These are phyloP conservation scores for Telmatochromis brichardi DNA, from an alignment of 2,113 vertebrate genomes.

Conservation along the genomic window DNA sequence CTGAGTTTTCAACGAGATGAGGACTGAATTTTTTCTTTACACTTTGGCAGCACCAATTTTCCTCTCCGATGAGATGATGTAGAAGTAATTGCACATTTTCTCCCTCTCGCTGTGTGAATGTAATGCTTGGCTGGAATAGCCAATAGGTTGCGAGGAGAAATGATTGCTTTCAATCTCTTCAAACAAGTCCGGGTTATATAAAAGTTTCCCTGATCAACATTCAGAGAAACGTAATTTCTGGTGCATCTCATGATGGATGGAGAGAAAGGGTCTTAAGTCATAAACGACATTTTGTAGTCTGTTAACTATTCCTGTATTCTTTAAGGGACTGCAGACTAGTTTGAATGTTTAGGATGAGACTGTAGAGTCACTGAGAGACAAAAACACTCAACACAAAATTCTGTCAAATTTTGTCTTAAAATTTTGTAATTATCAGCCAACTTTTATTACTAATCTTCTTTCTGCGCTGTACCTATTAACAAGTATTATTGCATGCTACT, in stretches of 20 bases:
- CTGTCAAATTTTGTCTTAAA: fast-evolving
- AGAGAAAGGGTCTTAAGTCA: neutral
- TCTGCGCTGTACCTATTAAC: neutral
- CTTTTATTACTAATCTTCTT: neutral
- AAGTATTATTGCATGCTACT: neutral
- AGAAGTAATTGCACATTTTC: slow-evolving; percentile 32
- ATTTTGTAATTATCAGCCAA: fast-evolving
- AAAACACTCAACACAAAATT: neutral
- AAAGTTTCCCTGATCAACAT: neutral
- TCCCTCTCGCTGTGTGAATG: neutral
- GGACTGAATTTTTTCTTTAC: neutral
- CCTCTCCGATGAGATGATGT: slow-evolving; percentile 19
- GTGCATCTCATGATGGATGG: neutral
- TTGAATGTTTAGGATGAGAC: neutral
- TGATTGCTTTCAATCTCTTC: slow-evolving; percentile 27
- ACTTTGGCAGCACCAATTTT: slow-evolving; percentile 20
- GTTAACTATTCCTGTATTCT: neutral
- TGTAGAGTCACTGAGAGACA: neutral
- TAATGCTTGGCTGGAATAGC: neutral
- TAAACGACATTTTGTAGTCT: neutral
- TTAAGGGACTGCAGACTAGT: neutral
- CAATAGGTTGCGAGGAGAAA: neutral
- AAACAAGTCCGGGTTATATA: neutral
- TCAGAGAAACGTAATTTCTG: neutral
- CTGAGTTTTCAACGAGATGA: neutral